Conservation (phyloP, 1,140 invertebrate genomes). For the Zaprionus davidi region DNA sequence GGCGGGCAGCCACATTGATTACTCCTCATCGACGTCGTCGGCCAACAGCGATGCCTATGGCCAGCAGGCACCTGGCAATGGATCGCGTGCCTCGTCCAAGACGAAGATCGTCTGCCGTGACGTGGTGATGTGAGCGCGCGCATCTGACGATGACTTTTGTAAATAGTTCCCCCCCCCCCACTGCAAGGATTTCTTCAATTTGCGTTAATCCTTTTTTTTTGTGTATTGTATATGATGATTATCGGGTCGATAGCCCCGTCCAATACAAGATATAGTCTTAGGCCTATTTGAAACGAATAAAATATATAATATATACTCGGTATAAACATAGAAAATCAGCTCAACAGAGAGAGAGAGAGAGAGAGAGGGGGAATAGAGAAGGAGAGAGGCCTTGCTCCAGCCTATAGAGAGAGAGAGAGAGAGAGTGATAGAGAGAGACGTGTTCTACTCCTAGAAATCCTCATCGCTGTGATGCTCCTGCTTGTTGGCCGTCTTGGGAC, state of each 20-base stretch:
- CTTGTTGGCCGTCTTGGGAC: slow-evolving; percentile 76
- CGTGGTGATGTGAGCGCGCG: slow-evolving; percentile 17
- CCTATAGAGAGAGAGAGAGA: slow-evolving; percentile 27
- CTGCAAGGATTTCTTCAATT: background rate
- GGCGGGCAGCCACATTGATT: slow-evolving; percentile 75
- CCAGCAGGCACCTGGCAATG: slow-evolving; percentile 17
- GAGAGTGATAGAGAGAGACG: no score
- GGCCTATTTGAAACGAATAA: slow-evolving; percentile 61
- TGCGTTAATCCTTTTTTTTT: slow-evolving; percentile 6
- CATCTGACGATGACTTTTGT: background rate
- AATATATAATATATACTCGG: slow-evolving; percentile 60
- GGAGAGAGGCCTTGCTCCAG: background rate
- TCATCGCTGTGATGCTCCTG: slow-evolving; percentile 80
- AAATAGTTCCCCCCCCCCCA: slow-evolving; percentile 21
- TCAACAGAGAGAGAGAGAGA: background rate
- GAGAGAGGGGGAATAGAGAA: no score
- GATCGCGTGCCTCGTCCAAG: slow-evolving; percentile 66
- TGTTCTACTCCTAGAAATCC: slow-evolving; percentile 62
- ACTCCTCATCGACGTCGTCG: slow-evolving; percentile 74
- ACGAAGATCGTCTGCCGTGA: slow-evolving; percentile 62
- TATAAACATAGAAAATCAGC: slow-evolving; percentile 42
- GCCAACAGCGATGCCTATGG: slow-evolving; percentile 54
- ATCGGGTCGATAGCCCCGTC: background rate
- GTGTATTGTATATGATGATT: slow-evolving; percentile 12
- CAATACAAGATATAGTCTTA: slow-evolving; percentile 40